Evolutionary conservation across 2,797 vertebrate genomes (phyloP).

Genomic region (Furcifer pardalis): DNA sequence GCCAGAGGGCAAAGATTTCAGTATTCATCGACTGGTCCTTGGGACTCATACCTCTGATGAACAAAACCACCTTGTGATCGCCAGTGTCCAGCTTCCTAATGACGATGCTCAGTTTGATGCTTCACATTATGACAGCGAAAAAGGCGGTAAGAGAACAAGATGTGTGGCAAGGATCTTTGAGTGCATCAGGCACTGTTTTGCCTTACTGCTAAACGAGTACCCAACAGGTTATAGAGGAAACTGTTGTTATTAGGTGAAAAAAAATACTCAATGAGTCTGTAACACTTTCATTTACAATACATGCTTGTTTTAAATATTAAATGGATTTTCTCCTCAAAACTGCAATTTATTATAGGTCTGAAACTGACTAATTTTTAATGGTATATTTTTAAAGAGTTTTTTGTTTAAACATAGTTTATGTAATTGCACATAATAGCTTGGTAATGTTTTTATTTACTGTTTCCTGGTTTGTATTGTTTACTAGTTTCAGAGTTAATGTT

Average conservation of each 20-base stretch:
- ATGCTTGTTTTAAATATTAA: not conserved
- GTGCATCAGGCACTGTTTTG: not conserved
- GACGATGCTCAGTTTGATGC: slow-evolving; percentile 98
- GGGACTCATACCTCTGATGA: slow-evolving; percentile 97
- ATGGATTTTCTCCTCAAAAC: not conserved
- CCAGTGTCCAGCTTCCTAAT: slow-evolving; percentile 95
- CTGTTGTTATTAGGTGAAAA: not conserved
- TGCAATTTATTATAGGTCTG: not conserved
- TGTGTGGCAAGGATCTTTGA: rapidly evolving
- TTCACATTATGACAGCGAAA: slow-evolving; percentile 97
- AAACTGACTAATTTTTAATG: not conserved
- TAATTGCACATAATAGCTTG: not conserved
- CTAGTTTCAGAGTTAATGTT: not conserved
- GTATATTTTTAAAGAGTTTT: not conserved
- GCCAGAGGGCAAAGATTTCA: slow-evolving; percentile 97
- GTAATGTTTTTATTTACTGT: not conserved
- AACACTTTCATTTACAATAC: not conserved
- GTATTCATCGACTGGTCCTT: slow-evolving; percentile 92
- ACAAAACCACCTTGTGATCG: slow-evolving; percentile 96
- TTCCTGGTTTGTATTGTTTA: not conserved
- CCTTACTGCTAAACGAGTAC: not conserved
- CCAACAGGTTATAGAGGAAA: too few species aligned
- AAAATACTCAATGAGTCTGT: not conserved
- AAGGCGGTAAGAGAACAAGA: slow-evolving; percentile 85
- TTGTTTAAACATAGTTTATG: too few species aligned